Evolutionary conservation across 2,797 vertebrate genomes (phyloP).

Genomic region (Falco columbarius): DNA sequence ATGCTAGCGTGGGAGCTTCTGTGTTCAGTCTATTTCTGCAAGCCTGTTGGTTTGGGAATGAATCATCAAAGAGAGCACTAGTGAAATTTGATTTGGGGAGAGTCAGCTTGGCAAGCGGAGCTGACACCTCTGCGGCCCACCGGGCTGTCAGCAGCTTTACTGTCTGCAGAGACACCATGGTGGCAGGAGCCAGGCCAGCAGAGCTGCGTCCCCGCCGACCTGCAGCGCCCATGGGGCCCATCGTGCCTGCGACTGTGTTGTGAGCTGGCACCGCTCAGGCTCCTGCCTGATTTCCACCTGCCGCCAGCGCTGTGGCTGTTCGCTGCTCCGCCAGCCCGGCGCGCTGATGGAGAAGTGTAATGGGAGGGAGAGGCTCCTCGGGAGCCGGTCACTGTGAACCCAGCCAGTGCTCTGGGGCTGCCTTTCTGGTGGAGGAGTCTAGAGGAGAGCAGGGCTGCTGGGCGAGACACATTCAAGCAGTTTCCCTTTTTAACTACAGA

Average conservation of each 20-base stretch:
- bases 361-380: background rate
- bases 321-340: background rate
- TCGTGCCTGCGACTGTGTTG: rapidly evolving
- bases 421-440: background rate
- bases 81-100: conserved; percentile 39
- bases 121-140: background rate
- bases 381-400: background rate
- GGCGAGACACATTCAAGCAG: background rate
- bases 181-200: background rate
- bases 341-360: background rate
- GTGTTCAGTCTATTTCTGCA: conserved; percentile 56
- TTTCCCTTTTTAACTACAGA: conserved; percentile 61
- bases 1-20: conserved; percentile 34
- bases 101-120: conserved; percentile 3
- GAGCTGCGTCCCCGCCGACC: background rate
- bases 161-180: rapidly evolving
- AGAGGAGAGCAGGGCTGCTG: background rate
- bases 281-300: background rate
- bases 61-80: conserved; percentile 60
- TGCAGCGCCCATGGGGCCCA: rapidly evolving
- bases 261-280: background rate
- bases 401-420: rapidly evolving
- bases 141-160: background rate
- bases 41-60: conserved; percentile 35
- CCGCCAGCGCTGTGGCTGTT: background rate